These are phyloP conservation scores for Pterobdella sp. DNA, from an alignment of 2,888 invertebrate species.

Conservation along the genomic window DNA sequence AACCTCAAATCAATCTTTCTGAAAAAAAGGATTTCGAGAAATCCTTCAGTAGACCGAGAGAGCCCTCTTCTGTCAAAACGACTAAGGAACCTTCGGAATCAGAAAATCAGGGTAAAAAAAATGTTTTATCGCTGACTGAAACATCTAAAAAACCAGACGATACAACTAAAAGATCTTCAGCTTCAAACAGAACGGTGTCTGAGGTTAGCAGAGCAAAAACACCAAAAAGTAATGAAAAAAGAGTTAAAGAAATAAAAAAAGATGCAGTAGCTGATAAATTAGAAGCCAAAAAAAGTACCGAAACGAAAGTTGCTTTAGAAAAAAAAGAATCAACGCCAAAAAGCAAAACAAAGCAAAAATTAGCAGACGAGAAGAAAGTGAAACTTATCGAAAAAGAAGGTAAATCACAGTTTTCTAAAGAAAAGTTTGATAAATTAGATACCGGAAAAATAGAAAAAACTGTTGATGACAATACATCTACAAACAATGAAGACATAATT, in stretches of 20 bases:
- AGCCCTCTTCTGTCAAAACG: too few relatives aligned
- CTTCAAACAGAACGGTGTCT: constrained; percentile 1
- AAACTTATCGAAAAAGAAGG: neutral
- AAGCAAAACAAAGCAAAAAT: constrained; percentile 4
- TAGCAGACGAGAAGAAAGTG: constrained; percentile 4
- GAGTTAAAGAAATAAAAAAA: too few relatives aligned
- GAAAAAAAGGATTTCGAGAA: too few relatives aligned
- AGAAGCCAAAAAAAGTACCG: constrained; percentile 1
- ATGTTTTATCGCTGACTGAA: neutral
- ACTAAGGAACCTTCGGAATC: too few relatives aligned
- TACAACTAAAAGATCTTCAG: neutral
- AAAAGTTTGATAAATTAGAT: neutral
- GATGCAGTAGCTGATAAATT: constrained; percentile 8
- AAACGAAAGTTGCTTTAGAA: constrained; percentile 4
- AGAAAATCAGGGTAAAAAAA: neutral
- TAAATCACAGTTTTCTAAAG: too few relatives aligned
- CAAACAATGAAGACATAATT: neutral
- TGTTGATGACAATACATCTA: too few relatives aligned
- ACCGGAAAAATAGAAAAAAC: neutral
- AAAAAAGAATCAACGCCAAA: constrained; percentile 19
- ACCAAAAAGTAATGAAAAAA: neutral
- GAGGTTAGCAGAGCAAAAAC: constrained; percentile 2
- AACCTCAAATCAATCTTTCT: neutral
- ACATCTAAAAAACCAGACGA: neutral
- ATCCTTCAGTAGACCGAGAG: too few relatives aligned